Percentiles rank a stretch among this genome's conserved stretches.
These are phyloP conservation scores for Tetanocera ferruginea DNA, from an alignment of 2,888 invertebrate species.

Conservation along the genomic window DNA sequence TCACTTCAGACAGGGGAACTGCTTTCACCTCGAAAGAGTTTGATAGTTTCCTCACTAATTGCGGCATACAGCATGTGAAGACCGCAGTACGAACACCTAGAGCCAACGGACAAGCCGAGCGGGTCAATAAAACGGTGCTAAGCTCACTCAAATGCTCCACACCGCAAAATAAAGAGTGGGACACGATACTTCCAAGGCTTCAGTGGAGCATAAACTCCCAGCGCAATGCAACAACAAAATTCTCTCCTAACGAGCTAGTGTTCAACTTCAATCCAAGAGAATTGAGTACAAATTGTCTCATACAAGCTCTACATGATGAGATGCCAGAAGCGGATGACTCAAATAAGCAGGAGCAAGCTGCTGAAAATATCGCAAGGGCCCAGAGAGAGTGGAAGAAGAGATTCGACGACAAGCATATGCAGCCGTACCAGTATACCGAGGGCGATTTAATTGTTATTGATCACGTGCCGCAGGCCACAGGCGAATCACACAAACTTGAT, in stretches of 20 bases:
- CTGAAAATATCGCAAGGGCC: slow-evolving; percentile 3
- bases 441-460: slow-evolving; percentile 41
- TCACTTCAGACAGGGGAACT: slow-evolving; percentile 33
- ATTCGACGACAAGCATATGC: slow-evolving; percentile 38
- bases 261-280: slow-evolving; percentile 38
- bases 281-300: slow-evolving; percentile 31
- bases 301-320: slow-evolving; percentile 34
- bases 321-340: not conserved
- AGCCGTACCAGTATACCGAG: slow-evolving; percentile 24
- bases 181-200: slow-evolving; percentile 6
- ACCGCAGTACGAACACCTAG: slow-evolving; percentile 33
- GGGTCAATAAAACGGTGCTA: too few relatives aligned
- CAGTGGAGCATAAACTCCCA: slow-evolving; percentile 29
- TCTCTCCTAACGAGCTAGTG: slow-evolving; percentile 33
- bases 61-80: slow-evolving; percentile 34
- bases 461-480: slow-evolving; percentile 28
- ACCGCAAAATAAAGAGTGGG: slow-evolving; percentile 20
- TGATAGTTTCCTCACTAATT: slow-evolving; percentile 16
- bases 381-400: slow-evolving; percentile 40
- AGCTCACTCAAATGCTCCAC: slow-evolving; percentile 1
- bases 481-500: slow-evolving; percentile 29
- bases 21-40: slow-evolving; percentile 37
- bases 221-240: slow-evolving; percentile 28
- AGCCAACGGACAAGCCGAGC: too few relatives aligned
- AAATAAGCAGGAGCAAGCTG: not conserved